Evolutionary conservation across 2,888 invertebrate species (phyloP).

Genomic region (Seira musarum): DNA sequence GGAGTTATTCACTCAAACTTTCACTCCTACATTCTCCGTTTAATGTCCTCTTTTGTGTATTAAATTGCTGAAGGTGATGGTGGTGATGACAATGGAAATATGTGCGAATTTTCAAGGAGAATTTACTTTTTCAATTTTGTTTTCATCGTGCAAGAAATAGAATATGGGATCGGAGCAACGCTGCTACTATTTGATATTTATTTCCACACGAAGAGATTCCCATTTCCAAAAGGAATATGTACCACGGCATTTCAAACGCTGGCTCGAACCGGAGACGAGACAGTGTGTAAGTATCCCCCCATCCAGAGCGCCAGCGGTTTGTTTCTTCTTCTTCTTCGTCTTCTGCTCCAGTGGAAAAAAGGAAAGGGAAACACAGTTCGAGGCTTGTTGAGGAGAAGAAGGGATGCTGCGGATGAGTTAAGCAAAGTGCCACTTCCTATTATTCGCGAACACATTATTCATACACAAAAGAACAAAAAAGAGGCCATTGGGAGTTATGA

Average conservation of each 20-base stretch:
- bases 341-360: not conserved
- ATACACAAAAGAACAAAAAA: constrained; percentile 60
- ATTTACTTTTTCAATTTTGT: not conserved
- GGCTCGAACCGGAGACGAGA: too few relatives aligned
- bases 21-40: not conserved
- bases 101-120: not conserved
- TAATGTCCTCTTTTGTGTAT: not conserved
- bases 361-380: not conserved
- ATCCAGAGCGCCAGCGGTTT: not conserved
- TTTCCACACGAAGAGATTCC: constrained; percentile 2
- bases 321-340: too few relatives aligned
- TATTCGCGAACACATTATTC: constrained; percentile 54
- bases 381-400: constrained; percentile 2
- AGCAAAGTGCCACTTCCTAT: constrained; percentile 54
- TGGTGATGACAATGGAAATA: constrained; percentile 7
- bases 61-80: not conserved
- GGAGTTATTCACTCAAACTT: not conserved
- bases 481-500: constrained; percentile 59
- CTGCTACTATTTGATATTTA: constrained; percentile 1
- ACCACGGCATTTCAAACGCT: too few relatives aligned
- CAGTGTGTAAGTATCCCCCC: not conserved
- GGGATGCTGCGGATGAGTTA: constrained; percentile 35
- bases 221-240: too few relatives aligned
- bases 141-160: not conserved
- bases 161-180: not conserved